Evolutionary conservation across 2,113 vertebrate species (phyloP).

Genomic region (Castor canadensis): DNA sequence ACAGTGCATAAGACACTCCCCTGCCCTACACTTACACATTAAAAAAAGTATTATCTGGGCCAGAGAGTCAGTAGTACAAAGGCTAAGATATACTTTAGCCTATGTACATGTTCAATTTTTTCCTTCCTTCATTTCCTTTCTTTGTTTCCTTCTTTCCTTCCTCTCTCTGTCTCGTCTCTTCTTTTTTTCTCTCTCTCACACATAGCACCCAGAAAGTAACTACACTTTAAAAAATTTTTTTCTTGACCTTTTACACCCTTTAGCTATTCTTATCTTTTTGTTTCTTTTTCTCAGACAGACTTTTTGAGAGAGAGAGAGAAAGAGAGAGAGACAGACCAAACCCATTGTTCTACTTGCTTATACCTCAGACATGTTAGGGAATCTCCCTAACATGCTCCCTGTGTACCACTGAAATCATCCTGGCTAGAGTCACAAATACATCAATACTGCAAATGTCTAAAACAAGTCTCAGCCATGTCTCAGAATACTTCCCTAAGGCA

Average conservation of each 20-base stretch:
- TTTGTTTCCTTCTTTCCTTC: rapidly evolving
- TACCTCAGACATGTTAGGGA: no score
- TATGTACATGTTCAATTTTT: background rate
- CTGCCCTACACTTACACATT: rapidly evolving
- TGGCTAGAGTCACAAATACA: background rate
- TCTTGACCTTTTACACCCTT: background rate
- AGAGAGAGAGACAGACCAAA: background rate
- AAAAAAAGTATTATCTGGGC: background rate
- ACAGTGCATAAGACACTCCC: rapidly evolving
- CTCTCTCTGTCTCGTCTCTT: background rate
- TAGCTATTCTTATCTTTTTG: background rate
- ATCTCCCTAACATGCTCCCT: no score
- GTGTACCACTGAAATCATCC: background rate
- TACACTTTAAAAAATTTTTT: background rate
- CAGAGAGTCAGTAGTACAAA: background rate
- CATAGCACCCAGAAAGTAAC: background rate
- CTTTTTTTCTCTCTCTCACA: background rate
- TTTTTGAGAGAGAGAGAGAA: no score
- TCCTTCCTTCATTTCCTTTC: no score
- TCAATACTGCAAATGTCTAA: background rate
- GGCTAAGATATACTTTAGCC: background rate
- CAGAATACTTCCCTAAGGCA: background rate
- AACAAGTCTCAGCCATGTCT: background rate
- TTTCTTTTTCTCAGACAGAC: background rate
- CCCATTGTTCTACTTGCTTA: background rate